Evolutionary conservation across 2,888 invertebrate genomes (phyloP), one percentile per base, ranked within the genome.

Genomic region (Rhagonycha fulva): DNA sequence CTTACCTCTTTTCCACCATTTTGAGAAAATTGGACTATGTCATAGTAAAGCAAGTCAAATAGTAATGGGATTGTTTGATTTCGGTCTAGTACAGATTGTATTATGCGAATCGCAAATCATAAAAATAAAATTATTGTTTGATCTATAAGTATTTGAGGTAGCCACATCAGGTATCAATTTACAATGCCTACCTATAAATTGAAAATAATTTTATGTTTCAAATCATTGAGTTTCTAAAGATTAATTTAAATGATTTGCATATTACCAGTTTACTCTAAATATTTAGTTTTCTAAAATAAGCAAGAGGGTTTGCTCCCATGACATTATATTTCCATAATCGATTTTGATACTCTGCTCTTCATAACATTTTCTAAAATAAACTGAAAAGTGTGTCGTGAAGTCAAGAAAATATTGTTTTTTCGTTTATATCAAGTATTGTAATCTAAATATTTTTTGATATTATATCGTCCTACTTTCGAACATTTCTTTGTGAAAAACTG

Each of bases 271-370:
- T 66, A 26, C 66, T 26, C 66, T 72, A 72, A 66, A 67, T 67
- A 72, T 72, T 71, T 66, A 60, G 71, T 63, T 72, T 72, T 72
- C 66, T 67, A 66, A 66, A 72, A 72, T 63, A 72, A 72, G 62
- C 32, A 32, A 47, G 71, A 71, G 71, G 67, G 71, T 66, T 66
- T 24, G n/a, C 63, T 66, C 26, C 23, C 26, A 23, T 26, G 63
- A 66, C 23, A 66, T 66, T 26, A 26, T 66, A 66, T 66, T 66
- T 66, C 63, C 63, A 66, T 66, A 66, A 66, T 66, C 63, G 63
- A 66, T 66, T 66, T 24, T 66, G 63, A 66, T 66, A 66, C 63
- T 24, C 63, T 24, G 23, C 19, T 23, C 24, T 66, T 66, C 23
- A 66, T 23, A 66, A 66, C 26, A 23, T 66, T 26, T 63, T 66